Percentiles rank a stretch among this genome's conserved stretches.
These are phyloP conservation scores for Drymonia ruficornis DNA, from an alignment of 2,888 invertebrate species.

Conservation along the genomic window DNA sequence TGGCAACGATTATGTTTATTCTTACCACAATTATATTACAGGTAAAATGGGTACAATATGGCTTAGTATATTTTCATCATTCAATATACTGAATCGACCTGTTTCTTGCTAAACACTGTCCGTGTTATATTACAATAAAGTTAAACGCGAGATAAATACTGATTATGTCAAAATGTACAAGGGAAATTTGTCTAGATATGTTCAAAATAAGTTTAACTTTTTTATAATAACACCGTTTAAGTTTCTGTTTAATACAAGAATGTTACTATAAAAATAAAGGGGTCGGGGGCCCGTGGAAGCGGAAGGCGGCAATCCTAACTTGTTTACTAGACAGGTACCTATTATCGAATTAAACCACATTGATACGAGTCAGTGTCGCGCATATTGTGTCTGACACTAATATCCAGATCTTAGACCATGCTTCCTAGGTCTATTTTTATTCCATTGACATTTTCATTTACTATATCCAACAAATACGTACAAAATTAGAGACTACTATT, in stretches of 20 bases:
- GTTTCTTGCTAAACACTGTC: no score
- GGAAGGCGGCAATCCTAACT: constrained; percentile 66
- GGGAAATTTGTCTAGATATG: no score
- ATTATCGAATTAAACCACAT: constrained; percentile 62
- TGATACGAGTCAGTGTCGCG: constrained; percentile 29
- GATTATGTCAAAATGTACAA: no score
- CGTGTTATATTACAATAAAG: no score
- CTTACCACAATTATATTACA: background rate
- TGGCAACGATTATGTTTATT: background rate
- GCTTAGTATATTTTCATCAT: no score
- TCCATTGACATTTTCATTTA: background rate
- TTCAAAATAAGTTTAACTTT: no score
- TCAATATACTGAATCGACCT: no score
- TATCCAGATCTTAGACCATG: constrained; percentile 1
- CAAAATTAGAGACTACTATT: no score
- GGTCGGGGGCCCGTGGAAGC: constrained; percentile 54
- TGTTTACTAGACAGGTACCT: constrained; percentile 61
- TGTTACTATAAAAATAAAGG: constrained; percentile 39
- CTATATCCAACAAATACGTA: no score
- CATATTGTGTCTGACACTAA: background rate
- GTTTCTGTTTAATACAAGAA: constrained; percentile 6
- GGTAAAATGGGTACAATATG: background rate
- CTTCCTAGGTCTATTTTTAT: constrained; percentile 4
- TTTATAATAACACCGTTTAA: no score
- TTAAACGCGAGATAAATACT: no score